Base-by-base conservation (phyloP, 2,888 invertebrate genomes). In the Ischnus inquisitorius region DNA sequence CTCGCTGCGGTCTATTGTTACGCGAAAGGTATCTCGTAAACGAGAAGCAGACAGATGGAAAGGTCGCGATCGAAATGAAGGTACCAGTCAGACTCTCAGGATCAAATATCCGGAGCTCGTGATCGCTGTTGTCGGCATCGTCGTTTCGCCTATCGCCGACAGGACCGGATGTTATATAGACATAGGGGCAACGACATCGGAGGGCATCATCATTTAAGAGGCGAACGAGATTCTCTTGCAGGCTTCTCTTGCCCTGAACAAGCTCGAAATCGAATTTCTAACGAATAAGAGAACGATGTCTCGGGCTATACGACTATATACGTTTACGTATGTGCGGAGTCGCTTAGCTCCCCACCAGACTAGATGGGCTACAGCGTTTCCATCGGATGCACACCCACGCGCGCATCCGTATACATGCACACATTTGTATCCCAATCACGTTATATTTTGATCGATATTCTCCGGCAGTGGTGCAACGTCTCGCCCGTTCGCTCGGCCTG, bases 261-360 rank as follows among this genome's bases (percentile, higher is more conserved):
- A 60, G 60, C 68, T 60, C 28, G 39, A 68, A 78, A 78, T 78
- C 77, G 78, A 78, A 78, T 62, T 69, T 78, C 60, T n/a, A 54
- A 65, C 77, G 77, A 57, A 68, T 69, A 78, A 34, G 48, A 14
- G 54, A 68, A 62, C 51, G 51, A 71, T 72, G 41, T 39, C 46
- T 41, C 34, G 54, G 22, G 51, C 34, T 34, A 19, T 22, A 22
- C 54, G 1, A 19, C 16, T 25, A 25, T 74, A 28, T 60, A 25
- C n/a, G 48, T 68, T 8, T 41, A n/a, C 41, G 19, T 43, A 60
- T 46, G 19, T 28, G 16, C 57, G 41, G 28, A n/a, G 28, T 60
- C 16, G 72, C 60, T 46, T 60, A 16, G 43, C 39, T 60, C 25
- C 43, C 25, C 1, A 19, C 14, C 10, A 6, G n/a, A n/a, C 39